phyloP scores from a whole-genome alignment of 2,888 invertebrate genomes.

The Malacosoma neustria region DNA sequence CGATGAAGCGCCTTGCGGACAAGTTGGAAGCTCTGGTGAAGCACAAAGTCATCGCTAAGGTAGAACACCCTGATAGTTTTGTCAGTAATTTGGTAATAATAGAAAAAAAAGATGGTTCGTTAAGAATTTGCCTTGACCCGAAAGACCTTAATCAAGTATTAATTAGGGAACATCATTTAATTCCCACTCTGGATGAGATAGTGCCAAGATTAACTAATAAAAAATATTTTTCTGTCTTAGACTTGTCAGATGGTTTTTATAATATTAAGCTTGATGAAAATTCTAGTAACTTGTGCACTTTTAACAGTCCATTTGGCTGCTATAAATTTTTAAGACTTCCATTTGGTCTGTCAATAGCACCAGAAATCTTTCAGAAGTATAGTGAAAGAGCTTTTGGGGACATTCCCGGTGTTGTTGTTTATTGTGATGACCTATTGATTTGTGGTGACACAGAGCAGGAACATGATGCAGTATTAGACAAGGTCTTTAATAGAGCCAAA shows the following conservation, averaged over 20 bases:
- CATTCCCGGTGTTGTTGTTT: constrained; percentile 25
- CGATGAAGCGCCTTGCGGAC: background rate
- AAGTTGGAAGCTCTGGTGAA: background rate
- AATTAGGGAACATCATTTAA: constrained; percentile 10
- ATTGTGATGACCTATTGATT: constrained; percentile 32
- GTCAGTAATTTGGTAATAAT: background rate
- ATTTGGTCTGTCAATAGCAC: constrained; percentile 26
- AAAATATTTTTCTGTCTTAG: constrained; percentile 10
- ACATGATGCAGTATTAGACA: constrained; percentile 11
- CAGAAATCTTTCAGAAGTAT: constrained; percentile 29
- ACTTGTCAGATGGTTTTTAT: constrained; percentile 15
- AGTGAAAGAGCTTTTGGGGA: constrained; percentile 27
- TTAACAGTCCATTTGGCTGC: constrained; percentile 13
- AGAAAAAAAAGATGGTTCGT: background rate
- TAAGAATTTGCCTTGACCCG: constrained; percentile 14
- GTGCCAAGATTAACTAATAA: constrained; percentile 11
- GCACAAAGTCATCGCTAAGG: background rate
- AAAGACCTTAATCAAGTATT: constrained; percentile 12
- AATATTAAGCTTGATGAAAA: constrained; percentile 11
- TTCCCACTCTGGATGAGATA: constrained; percentile 12
- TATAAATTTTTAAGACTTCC: constrained; percentile 25
- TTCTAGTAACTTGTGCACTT: constrained; percentile 11
- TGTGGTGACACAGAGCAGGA: constrained; percentile 12
- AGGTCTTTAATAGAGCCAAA: constrained; percentile 9
- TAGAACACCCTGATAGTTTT: background rate